Conservation (phyloP, 2,797 vertebrate species). For the Microchirus variegatus region DNA sequence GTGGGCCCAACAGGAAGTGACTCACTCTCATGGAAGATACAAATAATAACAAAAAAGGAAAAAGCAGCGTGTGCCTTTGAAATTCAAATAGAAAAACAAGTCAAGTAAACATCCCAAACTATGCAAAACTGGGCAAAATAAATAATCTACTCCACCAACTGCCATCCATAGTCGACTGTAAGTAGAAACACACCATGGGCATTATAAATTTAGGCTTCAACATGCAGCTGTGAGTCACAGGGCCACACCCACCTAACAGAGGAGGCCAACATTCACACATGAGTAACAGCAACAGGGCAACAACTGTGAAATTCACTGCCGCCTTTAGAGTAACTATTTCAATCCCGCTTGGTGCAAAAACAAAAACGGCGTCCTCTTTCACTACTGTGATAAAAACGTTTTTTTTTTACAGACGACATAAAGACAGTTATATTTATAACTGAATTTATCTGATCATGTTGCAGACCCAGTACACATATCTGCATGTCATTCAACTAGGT, state of each 20-base stretch:
- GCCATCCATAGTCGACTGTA: conserved; percentile 7
- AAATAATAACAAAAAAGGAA: conserved; percentile 40
- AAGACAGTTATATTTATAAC: not conserved
- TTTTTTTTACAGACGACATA: not conserved
- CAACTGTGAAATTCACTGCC: conserved; percentile 15
- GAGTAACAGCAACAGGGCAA: conserved; percentile 24
- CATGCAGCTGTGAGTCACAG: conserved; percentile 61
- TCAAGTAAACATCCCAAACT: conserved; percentile 14
- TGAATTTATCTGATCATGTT: conserved; percentile 2
- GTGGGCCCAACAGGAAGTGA: conserved; percentile 65
- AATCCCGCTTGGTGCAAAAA: not conserved
- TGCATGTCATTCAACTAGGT: conserved; percentile 38
- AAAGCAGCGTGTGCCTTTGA: conserved; percentile 27
- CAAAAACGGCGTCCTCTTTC: not conserved
- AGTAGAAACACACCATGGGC: conserved; percentile 47
- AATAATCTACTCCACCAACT: not conserved
- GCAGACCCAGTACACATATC: conserved; percentile 8
- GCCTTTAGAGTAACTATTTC: not conserved
- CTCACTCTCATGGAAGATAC: conserved; percentile 52
- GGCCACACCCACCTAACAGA: conserved; percentile 66
- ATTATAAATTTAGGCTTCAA: conserved; percentile 38
- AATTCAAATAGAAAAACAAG: conserved; percentile 11
- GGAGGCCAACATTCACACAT: conserved; percentile 36
- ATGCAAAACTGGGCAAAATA: conserved; percentile 9
- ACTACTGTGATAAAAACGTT: not conserved